These are phyloP conservation scores for Propithecus perrieri DNA, from an alignment of 2,797 vertebrate species.

Conservation along the genomic window DNA sequence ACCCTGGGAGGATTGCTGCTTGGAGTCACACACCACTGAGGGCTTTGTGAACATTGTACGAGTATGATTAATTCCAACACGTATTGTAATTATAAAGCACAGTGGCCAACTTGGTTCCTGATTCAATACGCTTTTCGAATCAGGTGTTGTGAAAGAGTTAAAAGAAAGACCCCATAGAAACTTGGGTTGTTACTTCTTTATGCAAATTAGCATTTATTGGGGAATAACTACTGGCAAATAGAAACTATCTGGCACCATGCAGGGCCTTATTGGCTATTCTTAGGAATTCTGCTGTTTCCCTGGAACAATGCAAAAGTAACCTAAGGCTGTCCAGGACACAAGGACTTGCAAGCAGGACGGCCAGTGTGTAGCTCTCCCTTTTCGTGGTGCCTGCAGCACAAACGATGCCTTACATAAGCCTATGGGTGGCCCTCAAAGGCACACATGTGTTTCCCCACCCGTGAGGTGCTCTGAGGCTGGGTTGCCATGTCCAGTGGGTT, in stretches of 20 bases:
- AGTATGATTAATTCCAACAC: not conserved
- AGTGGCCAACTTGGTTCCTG: not conserved
- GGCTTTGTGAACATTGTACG: not conserved
- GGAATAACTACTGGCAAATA: not conserved
- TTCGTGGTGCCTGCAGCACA: accelerated
- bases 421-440: not conserved
- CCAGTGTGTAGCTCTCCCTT: not conserved
- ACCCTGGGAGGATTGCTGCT: not conserved
- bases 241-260: not conserved
- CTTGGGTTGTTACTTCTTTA: not conserved
- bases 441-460: not conserved
- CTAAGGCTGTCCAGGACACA: not conserved
- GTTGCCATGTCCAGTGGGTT: not conserved
- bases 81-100: not conserved
- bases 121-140: not conserved
- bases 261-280: not conserved
- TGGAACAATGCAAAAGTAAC: not conserved
- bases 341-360: not conserved
- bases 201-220: not conserved
- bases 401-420: not conserved
- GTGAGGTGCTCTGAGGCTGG: not conserved
- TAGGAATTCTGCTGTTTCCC: not conserved
- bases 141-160: not conserved
- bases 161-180: not conserved
- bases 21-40: accelerated